Percentiles rank a stretch among this genome's conserved stretches.
phyloP scores from a whole-genome alignment of 1,140 invertebrate species.

The Drosophila pallidifrons region DNA sequence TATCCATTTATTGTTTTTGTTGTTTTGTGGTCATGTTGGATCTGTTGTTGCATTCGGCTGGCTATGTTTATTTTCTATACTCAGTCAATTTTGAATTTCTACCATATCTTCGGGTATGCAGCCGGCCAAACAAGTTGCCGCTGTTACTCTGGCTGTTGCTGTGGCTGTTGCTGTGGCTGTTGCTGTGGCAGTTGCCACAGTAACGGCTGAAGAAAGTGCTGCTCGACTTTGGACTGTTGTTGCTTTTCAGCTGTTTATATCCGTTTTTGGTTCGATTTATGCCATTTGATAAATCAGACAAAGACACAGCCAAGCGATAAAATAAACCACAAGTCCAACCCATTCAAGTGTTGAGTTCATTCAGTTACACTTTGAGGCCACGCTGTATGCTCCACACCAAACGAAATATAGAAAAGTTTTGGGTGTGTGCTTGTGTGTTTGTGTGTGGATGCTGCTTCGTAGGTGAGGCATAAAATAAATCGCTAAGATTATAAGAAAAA shows the following conservation, averaged over 20 bases:
- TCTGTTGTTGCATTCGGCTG: slow-evolving; percentile 40
- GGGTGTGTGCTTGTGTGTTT: not conserved
- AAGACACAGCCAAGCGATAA: slow-evolving; percentile 30
- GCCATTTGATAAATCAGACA: slow-evolving; percentile 69
- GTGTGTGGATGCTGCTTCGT: slow-evolving; percentile 42
- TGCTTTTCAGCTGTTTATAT: slow-evolving; percentile 70
- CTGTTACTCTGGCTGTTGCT: not conserved
- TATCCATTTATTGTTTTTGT: slow-evolving; percentile 49
- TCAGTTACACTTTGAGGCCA: slow-evolving; percentile 65
- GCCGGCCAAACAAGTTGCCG: slow-evolving; percentile 59
- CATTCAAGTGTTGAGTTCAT: slow-evolving; percentile 45
- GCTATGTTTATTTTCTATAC: slow-evolving; percentile 18
- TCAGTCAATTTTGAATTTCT: slow-evolving; percentile 67
- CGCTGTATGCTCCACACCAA: slow-evolving; percentile 29
- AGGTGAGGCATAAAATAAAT: slow-evolving; percentile 74
- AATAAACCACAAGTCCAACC: slow-evolving; percentile 8
- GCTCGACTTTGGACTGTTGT: slow-evolving; percentile 60
- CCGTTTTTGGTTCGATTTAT: slow-evolving; percentile 82
- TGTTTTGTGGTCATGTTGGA: slow-evolving; percentile 38
- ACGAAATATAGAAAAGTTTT: not conserved
- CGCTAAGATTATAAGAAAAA: slow-evolving; percentile 76
- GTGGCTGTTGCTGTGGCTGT: slow-evolving; percentile 7
- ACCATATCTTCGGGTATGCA: slow-evolving; percentile 64
- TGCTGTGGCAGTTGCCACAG: slow-evolving; percentile 28
- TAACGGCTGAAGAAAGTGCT: slow-evolving; percentile 69